These are phyloP conservation scores for Nematolebias whitei DNA, from an alignment of 2,113 vertebrate genomes.

Conservation along the genomic window DNA sequence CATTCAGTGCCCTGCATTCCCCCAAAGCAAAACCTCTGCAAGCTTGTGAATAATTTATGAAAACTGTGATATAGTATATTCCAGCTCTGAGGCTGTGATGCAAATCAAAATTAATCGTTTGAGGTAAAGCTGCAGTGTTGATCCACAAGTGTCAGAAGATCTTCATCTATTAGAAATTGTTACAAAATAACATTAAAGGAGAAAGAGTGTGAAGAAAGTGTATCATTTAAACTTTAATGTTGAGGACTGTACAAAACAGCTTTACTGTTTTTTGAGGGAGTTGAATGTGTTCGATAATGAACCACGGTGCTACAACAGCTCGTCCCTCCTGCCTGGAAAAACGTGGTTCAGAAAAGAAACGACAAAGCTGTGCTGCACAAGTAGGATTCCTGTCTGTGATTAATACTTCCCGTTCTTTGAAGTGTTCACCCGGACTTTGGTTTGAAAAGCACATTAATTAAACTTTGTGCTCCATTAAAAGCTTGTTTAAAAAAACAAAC, in stretches of 20 bases:
- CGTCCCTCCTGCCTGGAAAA: slow-evolving; percentile 14
- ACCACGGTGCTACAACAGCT: slow-evolving; percentile 24
- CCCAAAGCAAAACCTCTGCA: slow-evolving; percentile 53
- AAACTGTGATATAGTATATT: slow-evolving; percentile 49
- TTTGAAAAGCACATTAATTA: slow-evolving; percentile 69
- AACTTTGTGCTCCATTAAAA: slow-evolving; percentile 42
- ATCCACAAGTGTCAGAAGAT: neutral
- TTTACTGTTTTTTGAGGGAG: slow-evolving; percentile 5
- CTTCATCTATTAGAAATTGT: neutral
- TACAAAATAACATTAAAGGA: neutral
- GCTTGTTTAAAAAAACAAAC: slow-evolving; percentile 42
- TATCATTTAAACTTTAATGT: too few species aligned
- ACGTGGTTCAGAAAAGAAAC: slow-evolving; percentile 20
- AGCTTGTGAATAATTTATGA: slow-evolving; percentile 68
- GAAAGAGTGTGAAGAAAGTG: neutral
- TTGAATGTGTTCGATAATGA: slow-evolving; percentile 8
- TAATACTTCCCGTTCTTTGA: slow-evolving; percentile 61
- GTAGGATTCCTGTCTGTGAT: slow-evolving; percentile 55
- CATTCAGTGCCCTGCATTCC: slow-evolving; percentile 30
- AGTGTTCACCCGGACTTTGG: slow-evolving; percentile 48
- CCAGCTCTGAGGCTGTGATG: slow-evolving; percentile 19
- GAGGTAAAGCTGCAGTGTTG: slow-evolving; percentile 7
- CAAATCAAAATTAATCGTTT: slow-evolving; percentile 29
- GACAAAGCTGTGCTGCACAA: slow-evolving; percentile 50
- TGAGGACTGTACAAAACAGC: too few species aligned